These are phyloP conservation scores for Papilio dardanus DNA, from an alignment of 1,140 invertebrate species.

Conservation along the genomic window DNA sequence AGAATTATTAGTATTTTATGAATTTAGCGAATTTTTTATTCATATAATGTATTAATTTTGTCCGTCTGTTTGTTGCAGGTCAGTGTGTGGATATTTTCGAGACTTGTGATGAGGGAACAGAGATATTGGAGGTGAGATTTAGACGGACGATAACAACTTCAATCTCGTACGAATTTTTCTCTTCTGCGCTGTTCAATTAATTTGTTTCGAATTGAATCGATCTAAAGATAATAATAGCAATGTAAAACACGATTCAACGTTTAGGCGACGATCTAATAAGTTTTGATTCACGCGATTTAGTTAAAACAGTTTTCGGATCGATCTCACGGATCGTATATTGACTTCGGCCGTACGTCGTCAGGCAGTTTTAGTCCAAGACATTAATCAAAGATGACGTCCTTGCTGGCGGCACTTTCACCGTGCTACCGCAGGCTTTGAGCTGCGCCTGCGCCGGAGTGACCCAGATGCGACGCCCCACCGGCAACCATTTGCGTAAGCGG, in stretches of 20 bases:
- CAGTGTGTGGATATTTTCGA: slow-evolving; percentile 54
- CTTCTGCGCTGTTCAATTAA: too few species aligned
- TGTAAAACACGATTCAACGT: too few species aligned
- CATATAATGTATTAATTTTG: not conserved
- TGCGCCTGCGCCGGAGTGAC: not conserved
- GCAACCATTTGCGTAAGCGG: not conserved
- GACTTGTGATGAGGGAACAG: slow-evolving; percentile 43
- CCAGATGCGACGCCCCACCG: slow-evolving; percentile 1
- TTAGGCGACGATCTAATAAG: not conserved
- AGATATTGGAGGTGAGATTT: slow-evolving; percentile 36
- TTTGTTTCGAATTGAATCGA: too few species aligned
- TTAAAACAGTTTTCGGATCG: not conserved
- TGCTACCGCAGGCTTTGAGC: not conserved
- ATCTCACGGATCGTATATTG: not conserved
- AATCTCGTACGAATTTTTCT: too few species aligned
- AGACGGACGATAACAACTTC: too few species aligned
- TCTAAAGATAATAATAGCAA: too few species aligned
- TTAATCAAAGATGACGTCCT: slow-evolving; percentile 21
- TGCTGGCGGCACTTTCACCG: slow-evolving; percentile 7
- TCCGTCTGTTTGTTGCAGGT: slow-evolving; percentile 57
- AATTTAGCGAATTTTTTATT: not conserved
- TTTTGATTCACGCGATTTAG: too few species aligned
- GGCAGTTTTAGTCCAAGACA: not conserved
- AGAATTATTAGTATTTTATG: slow-evolving; percentile 35
- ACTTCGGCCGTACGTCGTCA: not conserved